A percentile compares a stretch with the other conserved stretches of the same genome.
Conservation (phyloP, 1,140 invertebrate species). For the Drosophila sp. region DNA sequence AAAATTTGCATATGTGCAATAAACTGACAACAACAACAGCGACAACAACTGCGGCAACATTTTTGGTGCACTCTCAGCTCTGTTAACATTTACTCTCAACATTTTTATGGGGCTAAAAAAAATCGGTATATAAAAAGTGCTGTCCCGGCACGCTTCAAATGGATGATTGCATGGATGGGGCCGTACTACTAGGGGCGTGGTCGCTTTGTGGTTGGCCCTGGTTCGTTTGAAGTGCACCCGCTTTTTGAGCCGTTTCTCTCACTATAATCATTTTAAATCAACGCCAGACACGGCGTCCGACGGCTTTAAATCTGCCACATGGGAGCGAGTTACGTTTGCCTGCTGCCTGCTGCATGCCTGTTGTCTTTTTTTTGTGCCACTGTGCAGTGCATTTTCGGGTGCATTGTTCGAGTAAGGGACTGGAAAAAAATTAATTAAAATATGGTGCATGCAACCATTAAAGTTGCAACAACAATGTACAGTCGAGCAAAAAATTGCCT, state of each 20-base stretch:
- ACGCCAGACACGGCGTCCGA: conserved; percentile 44
- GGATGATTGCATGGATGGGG: not conserved
- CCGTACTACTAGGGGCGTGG: conserved; percentile 20
- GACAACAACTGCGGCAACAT: conserved; percentile 9
- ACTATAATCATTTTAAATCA: conserved; percentile 65
- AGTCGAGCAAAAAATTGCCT: conserved; percentile 19
- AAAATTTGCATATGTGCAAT: conserved; percentile 33
- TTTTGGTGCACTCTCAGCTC: conserved; percentile 16
- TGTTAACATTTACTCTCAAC: conserved; percentile 35
- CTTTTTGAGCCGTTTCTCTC: conserved; percentile 13
- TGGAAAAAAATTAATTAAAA: conserved; percentile 73
- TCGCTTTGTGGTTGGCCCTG: conserved; percentile 29
- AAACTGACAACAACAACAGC: conserved; percentile 1
- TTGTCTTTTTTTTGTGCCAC: conserved; percentile 3
- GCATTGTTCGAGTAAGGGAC: conserved; percentile 28
- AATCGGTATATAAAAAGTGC: conserved; percentile 14
- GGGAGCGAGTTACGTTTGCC: not conserved
- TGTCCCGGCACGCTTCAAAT: conserved; percentile 23
- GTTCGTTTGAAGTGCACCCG: conserved; percentile 32
- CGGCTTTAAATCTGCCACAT: conserved; percentile 23
- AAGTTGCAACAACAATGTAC: conserved; percentile 51
- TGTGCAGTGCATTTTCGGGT: conserved; percentile 22
- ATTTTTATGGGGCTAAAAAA: conserved; percentile 23
- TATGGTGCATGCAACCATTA: conserved; percentile 70
- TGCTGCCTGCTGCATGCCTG: too few species aligned